A percentile compares a stretch with the other conserved stretches of the same genome.
Evolutionary conservation across 2,888 invertebrate genomes (phyloP).

Genomic region (Lacanobia wlatinum): DNA sequence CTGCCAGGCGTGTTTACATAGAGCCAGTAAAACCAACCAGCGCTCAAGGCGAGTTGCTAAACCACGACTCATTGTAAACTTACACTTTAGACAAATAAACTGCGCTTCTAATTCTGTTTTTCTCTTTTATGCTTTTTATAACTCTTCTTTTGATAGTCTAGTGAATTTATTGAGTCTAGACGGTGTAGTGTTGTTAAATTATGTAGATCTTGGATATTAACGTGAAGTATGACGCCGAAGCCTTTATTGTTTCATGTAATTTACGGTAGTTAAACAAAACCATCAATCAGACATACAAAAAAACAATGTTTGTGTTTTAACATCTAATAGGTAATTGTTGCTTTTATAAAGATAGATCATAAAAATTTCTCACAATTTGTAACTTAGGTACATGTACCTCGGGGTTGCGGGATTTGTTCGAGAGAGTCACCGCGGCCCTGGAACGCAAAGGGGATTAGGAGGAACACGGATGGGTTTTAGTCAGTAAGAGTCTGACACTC

Average conservation of each 20-base stretch:
- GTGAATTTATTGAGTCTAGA: conserved; percentile 52
- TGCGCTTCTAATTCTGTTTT: neutral
- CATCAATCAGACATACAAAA: neutral
- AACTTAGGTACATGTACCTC: neutral
- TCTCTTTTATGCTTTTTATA: conserved; percentile 7
- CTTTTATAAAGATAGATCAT: neutral
- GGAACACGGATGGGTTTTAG: too few relatives aligned
- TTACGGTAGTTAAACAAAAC: neutral
- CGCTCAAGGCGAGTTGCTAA: conserved; percentile 43
- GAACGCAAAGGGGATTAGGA: too few relatives aligned
- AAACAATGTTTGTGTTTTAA: neutral
- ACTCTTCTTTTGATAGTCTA: neutral
- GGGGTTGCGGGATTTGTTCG: too few relatives aligned
- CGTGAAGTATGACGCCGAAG: neutral
- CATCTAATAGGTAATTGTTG: neutral
- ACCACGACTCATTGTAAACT: conserved; percentile 27
- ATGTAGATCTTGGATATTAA: conserved; percentile 13
- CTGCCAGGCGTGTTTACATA: conserved; percentile 60
- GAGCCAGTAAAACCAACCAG: conserved; percentile 42
- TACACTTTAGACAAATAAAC: conserved; percentile 32
- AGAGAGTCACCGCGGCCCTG: too few relatives aligned
- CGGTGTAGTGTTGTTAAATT: conserved; percentile 25
- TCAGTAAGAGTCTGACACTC: too few relatives aligned
- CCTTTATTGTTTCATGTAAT: conserved; percentile 2
- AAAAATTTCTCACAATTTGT: neutral